Percentiles rank a stretch among this genome's conserved stretches.
Conservation (phyloP, 2,113 vertebrate genomes). For the Petromus typicus region DNA sequence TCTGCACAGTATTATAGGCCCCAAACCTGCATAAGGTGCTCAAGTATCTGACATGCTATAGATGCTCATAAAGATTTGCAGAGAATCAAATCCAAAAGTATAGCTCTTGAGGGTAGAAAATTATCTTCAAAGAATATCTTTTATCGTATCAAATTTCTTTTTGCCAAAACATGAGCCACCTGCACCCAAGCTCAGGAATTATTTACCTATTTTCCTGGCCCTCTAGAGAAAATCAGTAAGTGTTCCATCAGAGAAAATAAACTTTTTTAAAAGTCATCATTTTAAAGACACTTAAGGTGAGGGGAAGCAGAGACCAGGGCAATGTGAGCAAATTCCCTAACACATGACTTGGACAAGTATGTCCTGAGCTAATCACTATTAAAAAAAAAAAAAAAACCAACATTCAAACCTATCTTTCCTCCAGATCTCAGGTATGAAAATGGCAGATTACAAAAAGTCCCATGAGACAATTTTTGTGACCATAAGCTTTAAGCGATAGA, state of each 20-base stretch:
- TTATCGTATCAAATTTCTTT: constrained; percentile 3
- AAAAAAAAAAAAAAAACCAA: no score
- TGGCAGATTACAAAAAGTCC: constrained; percentile 19
- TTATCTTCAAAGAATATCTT: not conserved
- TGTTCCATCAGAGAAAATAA: not conserved
- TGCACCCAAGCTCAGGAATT: not conserved
- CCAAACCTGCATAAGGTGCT: not conserved
- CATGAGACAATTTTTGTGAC: not conserved
- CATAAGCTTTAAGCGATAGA: not conserved
- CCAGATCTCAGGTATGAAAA: constrained; percentile 36
- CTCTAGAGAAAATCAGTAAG: not conserved
- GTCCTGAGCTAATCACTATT: not conserved
- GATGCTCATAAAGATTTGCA: constrained; percentile 27
- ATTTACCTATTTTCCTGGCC: not conserved
- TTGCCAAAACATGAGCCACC: not conserved
- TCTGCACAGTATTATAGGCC: not conserved
- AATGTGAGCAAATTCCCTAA: not conserved
- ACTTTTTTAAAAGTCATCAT: not conserved
- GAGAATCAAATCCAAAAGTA: constrained; percentile 4
- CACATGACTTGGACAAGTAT: not conserved
- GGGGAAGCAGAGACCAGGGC: rapidly evolving
- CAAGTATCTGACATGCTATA: not conserved
- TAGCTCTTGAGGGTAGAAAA: not conserved
- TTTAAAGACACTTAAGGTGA: not conserved
- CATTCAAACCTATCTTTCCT: constrained; percentile 34